Percentiles rank a stretch among this genome's conserved stretches.
phyloP scores from a whole-genome alignment of 1,140 invertebrate genomes.

The Zaprionus ghesquierei region DNA sequence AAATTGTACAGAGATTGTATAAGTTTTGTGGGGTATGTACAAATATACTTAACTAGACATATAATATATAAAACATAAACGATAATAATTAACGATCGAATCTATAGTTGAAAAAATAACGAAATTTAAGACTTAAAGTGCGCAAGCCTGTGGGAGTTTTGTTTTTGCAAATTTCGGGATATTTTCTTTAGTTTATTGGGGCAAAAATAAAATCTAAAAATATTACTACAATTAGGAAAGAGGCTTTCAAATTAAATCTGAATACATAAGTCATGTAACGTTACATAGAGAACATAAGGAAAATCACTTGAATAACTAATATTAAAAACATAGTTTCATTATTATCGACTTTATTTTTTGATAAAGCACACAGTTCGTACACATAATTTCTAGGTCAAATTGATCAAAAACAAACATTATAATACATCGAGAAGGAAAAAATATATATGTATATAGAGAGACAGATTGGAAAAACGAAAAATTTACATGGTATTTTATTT shows the following conservation, averaged over 20 bases:
- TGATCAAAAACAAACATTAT: constrained; percentile 32
- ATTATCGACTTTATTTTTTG: constrained; percentile 43
- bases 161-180: neutral
- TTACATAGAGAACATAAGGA: constrained; percentile 52
- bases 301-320: constrained; percentile 52
- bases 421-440: constrained; percentile 42
- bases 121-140: constrained; percentile 25
- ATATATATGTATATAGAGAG: too few relatives aligned
- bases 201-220: constrained; percentile 25
- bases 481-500: constrained; percentile 44
- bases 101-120: constrained; percentile 4
- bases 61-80: constrained; percentile 20
- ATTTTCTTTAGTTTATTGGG: neutral
- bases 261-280: constrained; percentile 30
- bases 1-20: constrained; percentile 72
- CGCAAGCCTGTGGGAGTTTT: constrained; percentile 43
- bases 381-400: constrained; percentile 21
- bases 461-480: constrained; percentile 13
- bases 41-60: constrained; percentile 5
- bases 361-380: constrained; percentile 30
- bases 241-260: constrained; percentile 18
- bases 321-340: constrained; percentile 45
- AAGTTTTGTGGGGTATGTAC: constrained; percentile 7
- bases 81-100: constrained; percentile 26
- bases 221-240: constrained; percentile 9